Conservation (phyloP, 2,888 invertebrate species). For the Herminia tarsipennalis region DNA sequence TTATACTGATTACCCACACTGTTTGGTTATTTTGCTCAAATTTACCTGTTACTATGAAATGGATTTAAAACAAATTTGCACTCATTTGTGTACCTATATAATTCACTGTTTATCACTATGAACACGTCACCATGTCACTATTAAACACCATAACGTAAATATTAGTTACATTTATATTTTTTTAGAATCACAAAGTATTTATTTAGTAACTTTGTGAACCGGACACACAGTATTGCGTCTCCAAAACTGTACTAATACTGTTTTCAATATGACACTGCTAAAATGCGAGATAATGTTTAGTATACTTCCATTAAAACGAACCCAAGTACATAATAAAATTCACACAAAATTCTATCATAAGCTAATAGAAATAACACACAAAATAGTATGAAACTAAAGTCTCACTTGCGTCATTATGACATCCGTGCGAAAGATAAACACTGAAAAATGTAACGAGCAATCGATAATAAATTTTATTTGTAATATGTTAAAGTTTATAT, state of each 20-base stretch:
- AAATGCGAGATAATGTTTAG: conserved; percentile 73
- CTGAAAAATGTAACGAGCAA: conserved; percentile 55
- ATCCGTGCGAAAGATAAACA: conserved; percentile 65
- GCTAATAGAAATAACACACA: conserved; percentile 26
- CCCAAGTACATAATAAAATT: conserved; percentile 11
- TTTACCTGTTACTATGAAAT: conserved; percentile 33
- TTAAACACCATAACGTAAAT: conserved; percentile 7
- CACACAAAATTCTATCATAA: conserved; percentile 43
- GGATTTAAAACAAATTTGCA: not conserved
- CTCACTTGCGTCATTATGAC: conserved; percentile 45
- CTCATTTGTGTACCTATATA: not conserved
- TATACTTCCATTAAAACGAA: conserved; percentile 34
- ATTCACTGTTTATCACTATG: not conserved
- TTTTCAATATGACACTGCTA: conserved; percentile 81
- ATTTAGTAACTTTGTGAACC: conserved; percentile 16
- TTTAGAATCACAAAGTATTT: conserved; percentile 12
- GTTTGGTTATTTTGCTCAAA: conserved; percentile 5
- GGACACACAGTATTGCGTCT: conserved; percentile 30
- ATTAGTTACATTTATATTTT: conserved; percentile 5
- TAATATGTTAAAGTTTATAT: conserved; percentile 47
- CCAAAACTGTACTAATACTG: conserved; percentile 56
- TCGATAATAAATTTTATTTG: conserved; percentile 51
- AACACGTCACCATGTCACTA: conserved; percentile 1
- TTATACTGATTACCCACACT: conserved; percentile 26
- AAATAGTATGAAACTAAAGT: conserved; percentile 23